Evolutionary conservation across 2,888 invertebrate species (phyloP), one percentile per base, ranked within the genome.

Genomic region (Acanthosepion lycidas): DNA sequence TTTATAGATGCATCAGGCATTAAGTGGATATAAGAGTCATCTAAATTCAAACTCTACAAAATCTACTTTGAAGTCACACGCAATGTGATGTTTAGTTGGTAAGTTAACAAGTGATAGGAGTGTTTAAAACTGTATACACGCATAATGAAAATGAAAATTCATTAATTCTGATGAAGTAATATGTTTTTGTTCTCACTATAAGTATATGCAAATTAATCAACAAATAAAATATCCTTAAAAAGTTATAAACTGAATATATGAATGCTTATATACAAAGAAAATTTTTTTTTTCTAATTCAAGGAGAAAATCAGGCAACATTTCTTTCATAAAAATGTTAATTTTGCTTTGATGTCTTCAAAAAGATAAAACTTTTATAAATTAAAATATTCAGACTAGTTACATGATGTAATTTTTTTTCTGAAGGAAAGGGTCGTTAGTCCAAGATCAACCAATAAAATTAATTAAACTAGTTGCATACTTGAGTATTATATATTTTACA

Each of bases 291-390:
- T 78, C 12, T 5, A 78, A 78, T 78, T 78, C n/a, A 33, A 78
- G 78, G 8, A n/a, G 15, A 33, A 78, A 78, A 78, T n/a, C 78
- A 33, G 12, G 33, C 78, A 33, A 59, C 20, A 59, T 33, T 78
- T 78, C 78, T 78, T 78, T 78, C 33, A 6, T n/a, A 78, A 78
- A 59, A 78, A n/a, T 78, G 3, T 78, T 78, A n/a, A 78, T 78
- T 78, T 78, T 78, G n/a, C 78, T 78, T 78, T 78, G n/a, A 78
- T 78, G n/a, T 78, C n/a, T 78, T 78, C n/a, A 78, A 78, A 78
- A 78, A 78, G 78, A 78, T 78, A 23, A n/a, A 59, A 59, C 55
- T 55, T 78, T 78, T 78, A n/a, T 78, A 78, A 78, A 78, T 12
- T 5, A 78, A 78, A 78, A 78, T n/a, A n/a, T 33, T n/a, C 3